Percentiles rank a stretch among this genome's conserved stretches.
Evolutionary conservation across 2,113 vertebrate species (phyloP).

Genomic region (Pollimyrus isidori): DNA sequence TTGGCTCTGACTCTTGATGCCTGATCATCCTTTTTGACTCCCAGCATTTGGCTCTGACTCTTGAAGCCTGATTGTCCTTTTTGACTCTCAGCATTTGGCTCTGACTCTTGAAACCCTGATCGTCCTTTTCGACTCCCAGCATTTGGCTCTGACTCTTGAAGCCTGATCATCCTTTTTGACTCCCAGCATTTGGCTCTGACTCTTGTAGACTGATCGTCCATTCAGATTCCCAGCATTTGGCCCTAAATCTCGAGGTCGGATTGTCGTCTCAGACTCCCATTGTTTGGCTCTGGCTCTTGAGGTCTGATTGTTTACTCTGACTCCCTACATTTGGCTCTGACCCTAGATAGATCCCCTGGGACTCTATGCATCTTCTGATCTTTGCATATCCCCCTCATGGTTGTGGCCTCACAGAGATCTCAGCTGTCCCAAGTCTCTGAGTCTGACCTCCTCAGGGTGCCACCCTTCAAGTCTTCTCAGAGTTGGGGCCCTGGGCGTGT

Average conservation of each 20-base stretch:
- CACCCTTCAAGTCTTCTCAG: neutral
- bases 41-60: neutral
- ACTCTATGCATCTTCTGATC: neutral
- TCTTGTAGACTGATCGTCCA: accelerated
- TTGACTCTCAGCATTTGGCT: neutral
- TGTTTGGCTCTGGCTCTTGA: neutral
- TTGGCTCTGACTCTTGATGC: neutral
- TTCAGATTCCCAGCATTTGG: neutral
- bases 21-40: neutral
- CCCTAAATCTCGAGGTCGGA: neutral
- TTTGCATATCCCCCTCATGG: neutral
- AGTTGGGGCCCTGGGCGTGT: neutral
- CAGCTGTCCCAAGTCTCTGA: neutral
- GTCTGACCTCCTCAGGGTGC: neutral
- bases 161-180: neutral
- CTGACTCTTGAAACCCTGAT: neutral
- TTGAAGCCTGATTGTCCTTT: accelerated
- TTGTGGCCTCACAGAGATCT: neutral
- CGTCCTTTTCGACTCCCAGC: neutral
- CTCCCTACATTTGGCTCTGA: neutral
- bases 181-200: neutral
- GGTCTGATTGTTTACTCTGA: neutral
- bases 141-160: neutral
- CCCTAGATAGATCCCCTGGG: neutral
- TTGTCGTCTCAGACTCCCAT: too few relatives aligned